phyloP scores from a whole-genome alignment of 1,140 invertebrate genomes.

The Plodia interpunctella region DNA sequence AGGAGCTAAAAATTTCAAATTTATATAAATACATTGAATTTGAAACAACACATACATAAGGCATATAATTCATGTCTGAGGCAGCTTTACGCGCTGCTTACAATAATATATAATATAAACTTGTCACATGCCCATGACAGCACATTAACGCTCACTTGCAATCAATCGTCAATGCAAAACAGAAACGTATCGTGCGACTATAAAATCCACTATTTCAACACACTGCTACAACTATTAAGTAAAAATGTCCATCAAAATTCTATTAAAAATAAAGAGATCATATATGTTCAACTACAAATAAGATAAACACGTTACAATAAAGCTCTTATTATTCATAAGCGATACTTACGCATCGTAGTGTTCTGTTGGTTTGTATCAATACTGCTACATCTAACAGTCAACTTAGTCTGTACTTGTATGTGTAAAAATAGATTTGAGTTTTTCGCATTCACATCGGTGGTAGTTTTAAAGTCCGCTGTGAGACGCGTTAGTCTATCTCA shows the following conservation, averaged over 20 bases:
- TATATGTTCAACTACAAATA: slow-evolving; percentile 64
- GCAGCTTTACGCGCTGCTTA: no score
- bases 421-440: background rate
- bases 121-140: no score
- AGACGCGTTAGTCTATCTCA: no score
- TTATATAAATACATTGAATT: no score
- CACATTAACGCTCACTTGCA: no score
- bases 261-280: slow-evolving; percentile 76
- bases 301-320: slow-evolving; percentile 66
- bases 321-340: slow-evolving; percentile 61
- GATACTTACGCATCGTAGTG: slow-evolving; percentile 38
- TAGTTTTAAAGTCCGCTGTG: background rate
- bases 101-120: no score
- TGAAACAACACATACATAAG: no score
- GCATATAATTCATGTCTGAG: no score
- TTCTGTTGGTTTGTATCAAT: slow-evolving; percentile 48
- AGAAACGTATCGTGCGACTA: background rate
- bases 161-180: background rate
- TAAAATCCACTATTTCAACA: slow-evolving; percentile 38
- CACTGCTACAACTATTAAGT: slow-evolving; percentile 63
- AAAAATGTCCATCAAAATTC: slow-evolving; percentile 75
- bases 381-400: slow-evolving; percentile 26
- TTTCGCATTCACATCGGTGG: background rate
- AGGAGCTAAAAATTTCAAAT: no score
- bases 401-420: slow-evolving; percentile 7